These are phyloP conservation scores for Thyatira batis DNA, from an alignment of 2,888 invertebrate genomes.

Conservation along the genomic window DNA sequence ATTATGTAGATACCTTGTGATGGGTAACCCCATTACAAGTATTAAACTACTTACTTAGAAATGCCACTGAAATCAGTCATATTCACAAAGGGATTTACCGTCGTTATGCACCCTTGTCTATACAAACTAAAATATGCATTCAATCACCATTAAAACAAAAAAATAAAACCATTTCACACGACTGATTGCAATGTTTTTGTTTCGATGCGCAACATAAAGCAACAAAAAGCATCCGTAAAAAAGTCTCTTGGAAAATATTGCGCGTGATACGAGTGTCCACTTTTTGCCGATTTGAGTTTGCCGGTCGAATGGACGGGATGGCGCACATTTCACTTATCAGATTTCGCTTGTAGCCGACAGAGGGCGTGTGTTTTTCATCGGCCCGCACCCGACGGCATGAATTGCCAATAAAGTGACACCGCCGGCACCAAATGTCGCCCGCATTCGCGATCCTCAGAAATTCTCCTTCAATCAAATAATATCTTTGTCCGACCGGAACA, in stretches of 20 bases:
- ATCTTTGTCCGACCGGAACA: conserved; percentile 10
- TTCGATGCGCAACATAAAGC: background rate
- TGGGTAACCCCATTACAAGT: no score
- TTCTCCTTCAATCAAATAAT: conserved; percentile 19
- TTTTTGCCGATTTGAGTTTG: conserved; percentile 30
- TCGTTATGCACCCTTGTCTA: background rate
- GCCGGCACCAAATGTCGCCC: conserved; percentile 34
- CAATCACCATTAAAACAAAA: background rate
- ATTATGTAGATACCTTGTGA: background rate
- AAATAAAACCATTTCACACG: background rate
- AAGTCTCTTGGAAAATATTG: conserved; percentile 4
- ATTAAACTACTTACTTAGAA: no score
- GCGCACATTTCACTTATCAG: conserved; percentile 43
- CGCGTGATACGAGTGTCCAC: conserved; percentile 8
- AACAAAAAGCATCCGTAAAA: conserved; percentile 1
- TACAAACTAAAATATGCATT: background rate
- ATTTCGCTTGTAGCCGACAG: conserved; percentile 32
- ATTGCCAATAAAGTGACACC: conserved; percentile 43
- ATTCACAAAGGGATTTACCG: no score
- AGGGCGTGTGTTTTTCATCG: conserved; percentile 35
- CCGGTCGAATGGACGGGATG: conserved; percentile 19
- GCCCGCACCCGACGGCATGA: conserved; percentile 18
- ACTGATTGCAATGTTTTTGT: background rate
- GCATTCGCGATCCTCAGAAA: conserved; percentile 30
- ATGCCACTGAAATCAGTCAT: no score